These are phyloP conservation scores for Parazoanthus darwini DNA, from an alignment of 92 coral and sea anemone genomes.

Conservation along the genomic window DNA sequence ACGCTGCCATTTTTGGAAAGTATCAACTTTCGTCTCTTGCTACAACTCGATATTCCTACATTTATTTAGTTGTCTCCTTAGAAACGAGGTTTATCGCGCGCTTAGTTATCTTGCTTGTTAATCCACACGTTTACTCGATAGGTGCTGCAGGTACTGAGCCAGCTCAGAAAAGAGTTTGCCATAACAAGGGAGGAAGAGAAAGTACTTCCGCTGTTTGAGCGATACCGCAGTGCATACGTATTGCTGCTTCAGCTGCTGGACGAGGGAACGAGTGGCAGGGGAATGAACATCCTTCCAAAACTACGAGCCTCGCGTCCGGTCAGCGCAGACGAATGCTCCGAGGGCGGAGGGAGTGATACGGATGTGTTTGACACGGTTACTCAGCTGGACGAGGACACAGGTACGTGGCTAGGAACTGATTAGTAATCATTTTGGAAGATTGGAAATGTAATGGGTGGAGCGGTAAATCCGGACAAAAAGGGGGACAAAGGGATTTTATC, in stretches of 20 bases:
- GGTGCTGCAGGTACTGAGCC: conserved; percentile 71
- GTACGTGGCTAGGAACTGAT: conserved; percentile 25
- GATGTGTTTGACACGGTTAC: conserved; percentile 89
- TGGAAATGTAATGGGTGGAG: background rate
- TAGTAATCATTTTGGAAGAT: no score
- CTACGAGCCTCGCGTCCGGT: conserved; percentile 27
- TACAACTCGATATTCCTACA: no score
- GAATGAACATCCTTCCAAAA: background rate
- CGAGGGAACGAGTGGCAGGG: conserved; percentile 56
- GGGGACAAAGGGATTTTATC: no score
- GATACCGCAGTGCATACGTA: conserved; percentile 74
- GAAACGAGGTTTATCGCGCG: background rate
- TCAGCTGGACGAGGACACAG: conserved; percentile 83
- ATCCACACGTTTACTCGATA: background rate
- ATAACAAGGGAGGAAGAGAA: conserved; percentile 63
- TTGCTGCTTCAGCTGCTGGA: conserved; percentile 71
- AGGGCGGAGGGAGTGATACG: conserved; percentile 65
- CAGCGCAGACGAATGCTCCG: conserved; percentile 41
- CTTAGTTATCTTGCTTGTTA: background rate
- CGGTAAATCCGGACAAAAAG: background rate
- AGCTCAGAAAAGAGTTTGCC: conserved; percentile 71
- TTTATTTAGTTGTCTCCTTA: no score
- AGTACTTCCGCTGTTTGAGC: conserved; percentile 70
- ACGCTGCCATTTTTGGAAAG: no score
- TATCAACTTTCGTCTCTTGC: no score